Evolutionary conservation across 1,140 invertebrate genomes (phyloP).

Genomic region (Polypedilum pembai): DNA sequence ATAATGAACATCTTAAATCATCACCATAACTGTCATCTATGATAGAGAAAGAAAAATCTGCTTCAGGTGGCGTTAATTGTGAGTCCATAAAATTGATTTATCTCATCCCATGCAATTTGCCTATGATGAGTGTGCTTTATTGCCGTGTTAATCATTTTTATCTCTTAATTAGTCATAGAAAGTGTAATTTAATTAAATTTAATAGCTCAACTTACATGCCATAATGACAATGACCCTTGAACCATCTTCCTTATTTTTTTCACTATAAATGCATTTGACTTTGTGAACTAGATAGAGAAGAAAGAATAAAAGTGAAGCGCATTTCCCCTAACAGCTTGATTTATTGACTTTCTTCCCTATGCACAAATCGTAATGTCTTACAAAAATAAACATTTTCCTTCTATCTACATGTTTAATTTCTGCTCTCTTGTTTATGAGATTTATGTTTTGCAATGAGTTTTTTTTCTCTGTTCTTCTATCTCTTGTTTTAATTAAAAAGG

Average conservation of each 20-base stretch:
- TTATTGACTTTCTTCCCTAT: conserved; percentile 22
- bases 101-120: neutral
- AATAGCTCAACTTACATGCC: neutral
- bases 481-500: conserved; percentile 6
- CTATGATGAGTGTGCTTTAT: neutral
- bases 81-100: conserved; percentile 21
- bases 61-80: conserved; percentile 24
- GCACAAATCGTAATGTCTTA: conserved; percentile 17
- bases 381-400: conserved; percentile 14
- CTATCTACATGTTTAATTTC: too few species aligned
- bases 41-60: neutral
- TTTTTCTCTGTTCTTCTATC: too few species aligned
- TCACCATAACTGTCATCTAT: neutral
- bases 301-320: conserved; percentile 21
- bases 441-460: neutral
- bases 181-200: conserved; percentile 22
- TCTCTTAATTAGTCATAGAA: conserved; percentile 24
- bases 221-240: conserved; percentile 17
- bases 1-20: neutral
- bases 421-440: neutral
- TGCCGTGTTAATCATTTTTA: conserved; percentile 27
- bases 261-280: conserved; percentile 5
- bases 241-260: neutral
- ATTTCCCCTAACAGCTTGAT: conserved; percentile 7
- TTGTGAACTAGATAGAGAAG: conserved; percentile 16